These are phyloP conservation scores for Lithosia quadra DNA, from an alignment of 2,888 invertebrate genomes.

Conservation along the genomic window DNA sequence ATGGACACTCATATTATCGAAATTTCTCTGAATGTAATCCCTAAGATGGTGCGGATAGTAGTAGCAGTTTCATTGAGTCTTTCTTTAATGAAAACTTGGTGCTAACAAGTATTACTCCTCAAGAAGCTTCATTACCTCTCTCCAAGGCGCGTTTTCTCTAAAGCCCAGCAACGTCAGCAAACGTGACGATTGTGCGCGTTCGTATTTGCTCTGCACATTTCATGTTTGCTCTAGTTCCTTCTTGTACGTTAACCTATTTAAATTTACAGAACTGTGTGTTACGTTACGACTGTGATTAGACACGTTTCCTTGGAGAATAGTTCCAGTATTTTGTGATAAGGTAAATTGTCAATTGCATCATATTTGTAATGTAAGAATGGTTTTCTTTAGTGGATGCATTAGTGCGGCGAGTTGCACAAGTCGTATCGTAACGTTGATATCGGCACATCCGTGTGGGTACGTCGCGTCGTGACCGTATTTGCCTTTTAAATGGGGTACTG, in stretches of 20 bases:
- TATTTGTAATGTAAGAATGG: conserved; percentile 37
- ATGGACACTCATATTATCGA: too few species aligned
- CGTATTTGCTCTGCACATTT: background rate
- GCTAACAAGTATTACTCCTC: too few species aligned
- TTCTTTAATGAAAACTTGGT: too few species aligned
- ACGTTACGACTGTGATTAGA: conserved; percentile 10
- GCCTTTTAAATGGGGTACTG: conserved; percentile 79
- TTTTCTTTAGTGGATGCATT: conserved; percentile 54
- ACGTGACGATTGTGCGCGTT: background rate
- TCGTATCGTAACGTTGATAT: conserved; percentile 62
- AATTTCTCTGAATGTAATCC: too few species aligned
- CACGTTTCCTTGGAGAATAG: conserved; percentile 3
- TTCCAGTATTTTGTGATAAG: conserved; percentile 10
- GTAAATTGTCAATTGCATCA: conserved; percentile 37
- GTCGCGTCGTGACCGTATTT: conserved; percentile 83
- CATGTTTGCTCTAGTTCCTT: conserved; percentile 4
- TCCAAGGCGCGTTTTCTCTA: background rate
- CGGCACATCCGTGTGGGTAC: conserved; percentile 67
- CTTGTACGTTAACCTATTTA: conserved; percentile 30
- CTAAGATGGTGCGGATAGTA: too few species aligned
- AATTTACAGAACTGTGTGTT: conserved; percentile 10
- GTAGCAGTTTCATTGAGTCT: too few species aligned
- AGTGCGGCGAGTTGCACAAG: conserved; percentile 60
- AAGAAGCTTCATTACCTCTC: background rate
- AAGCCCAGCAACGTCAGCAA: background rate